Base-by-base conservation (phyloP, 2,797 vertebrate species). In the Spheniscus humboldti region DNA sequence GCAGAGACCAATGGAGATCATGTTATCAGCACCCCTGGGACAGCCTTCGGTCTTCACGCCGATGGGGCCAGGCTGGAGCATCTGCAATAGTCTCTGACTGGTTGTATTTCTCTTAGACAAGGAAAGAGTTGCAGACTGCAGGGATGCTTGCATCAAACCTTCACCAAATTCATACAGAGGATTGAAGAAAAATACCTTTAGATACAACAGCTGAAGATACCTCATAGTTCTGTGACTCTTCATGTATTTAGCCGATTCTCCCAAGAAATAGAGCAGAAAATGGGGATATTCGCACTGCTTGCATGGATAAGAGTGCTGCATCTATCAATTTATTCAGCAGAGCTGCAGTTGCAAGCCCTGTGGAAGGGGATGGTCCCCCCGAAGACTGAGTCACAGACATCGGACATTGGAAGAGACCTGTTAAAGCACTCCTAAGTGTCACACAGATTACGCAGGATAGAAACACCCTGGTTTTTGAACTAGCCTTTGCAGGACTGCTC, bases 1-100 rank as follows among this genome's bases (percentile, higher is more conserved):
- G 18, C 31, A 17, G 4, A 33, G 6, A 23, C 22, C 5, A 3
- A 19, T 2, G 56, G 23, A 72, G 37, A 57, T 5, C 0, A 1
- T 19, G 25, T 24, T 30, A 39, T 4, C 30, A 30, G 41, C 33
- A 64, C 28, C 47, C 56, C 18, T 13, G 67, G 50, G 64, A 72
- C 43, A 7, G 43, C n/a, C 28, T 50, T 41, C 0, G 1, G 45
- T 13, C n/a, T 33, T 47, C 7, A 8, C 55, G 18, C 23, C 5
- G 2, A 8, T 2, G 13, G 10, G 9, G 35, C 23, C 62, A 35
- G 37, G 55, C 55, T 10, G 11, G 48, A 45, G 37, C 19, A 3
- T 4, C 39, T 3, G 4, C 37, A 18, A 18, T 6, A 2, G 13
- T 7, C 45, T 56, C 74, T 23, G 11, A 10, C 62, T 4, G 9